phyloP scores from a whole-genome alignment of 37 sponge, comb jelly and placozoan genomes.

The Bolinopsis microptera region DNA sequence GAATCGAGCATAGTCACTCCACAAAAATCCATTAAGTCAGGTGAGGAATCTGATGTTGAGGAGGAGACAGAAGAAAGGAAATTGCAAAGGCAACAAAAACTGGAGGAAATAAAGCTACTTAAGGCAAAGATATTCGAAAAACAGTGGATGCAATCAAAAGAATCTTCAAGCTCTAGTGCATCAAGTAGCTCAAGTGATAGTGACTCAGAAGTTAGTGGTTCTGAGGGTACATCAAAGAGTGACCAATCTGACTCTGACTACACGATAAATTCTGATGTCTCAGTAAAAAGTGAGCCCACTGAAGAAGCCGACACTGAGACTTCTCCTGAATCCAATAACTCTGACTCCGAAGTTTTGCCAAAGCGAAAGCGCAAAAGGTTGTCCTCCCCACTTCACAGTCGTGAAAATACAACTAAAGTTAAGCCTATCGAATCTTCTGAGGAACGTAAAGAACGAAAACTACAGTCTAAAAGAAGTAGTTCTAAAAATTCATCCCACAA shows the following conservation, averaged over 20 bases:
- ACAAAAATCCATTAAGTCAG: not conserved
- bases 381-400: not conserved
- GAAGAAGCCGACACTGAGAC: not conserved
- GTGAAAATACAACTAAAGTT: not conserved
- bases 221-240: not conserved
- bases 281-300: not conserved
- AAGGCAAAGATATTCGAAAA: conserved; percentile 35
- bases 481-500: not conserved
- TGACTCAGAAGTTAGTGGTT: conserved; percentile 1
- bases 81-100: not conserved
- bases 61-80: not conserved
- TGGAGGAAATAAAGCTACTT: conserved; percentile 7
- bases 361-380: conserved; percentile 13
- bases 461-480: not conserved
- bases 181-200: not conserved
- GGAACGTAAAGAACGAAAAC: not conserved
- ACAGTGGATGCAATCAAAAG: conserved; percentile 46
- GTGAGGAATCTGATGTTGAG: not conserved
- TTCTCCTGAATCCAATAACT: not conserved
- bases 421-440: not conserved
- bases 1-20: not conserved
- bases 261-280: conserved; percentile 11
- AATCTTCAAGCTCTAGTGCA: not conserved
- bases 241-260: conserved; percentile 4
- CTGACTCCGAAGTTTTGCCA: not conserved